A percentile compares a stretch with the other conserved stretches of the same genome.
phyloP scores from a whole-genome alignment of 92 coral and sea anemone species.

The Bergia sp. region DNA sequence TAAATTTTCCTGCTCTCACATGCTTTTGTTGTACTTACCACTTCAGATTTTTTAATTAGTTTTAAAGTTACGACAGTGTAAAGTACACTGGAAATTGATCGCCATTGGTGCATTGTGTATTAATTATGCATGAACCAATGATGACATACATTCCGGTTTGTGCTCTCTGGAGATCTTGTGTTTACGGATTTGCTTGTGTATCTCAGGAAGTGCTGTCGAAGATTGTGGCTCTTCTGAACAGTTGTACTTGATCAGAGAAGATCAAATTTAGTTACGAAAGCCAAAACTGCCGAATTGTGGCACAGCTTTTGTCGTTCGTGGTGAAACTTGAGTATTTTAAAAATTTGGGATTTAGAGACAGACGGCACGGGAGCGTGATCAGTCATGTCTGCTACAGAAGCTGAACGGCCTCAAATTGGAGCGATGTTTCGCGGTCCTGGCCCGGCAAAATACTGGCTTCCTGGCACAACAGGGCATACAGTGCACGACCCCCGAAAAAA shows the following conservation, averaged over 20 bases:
- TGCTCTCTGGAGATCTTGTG: slow-evolving; percentile 39
- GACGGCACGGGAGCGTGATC: slow-evolving; percentile 3
- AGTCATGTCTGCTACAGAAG: slow-evolving; percentile 35
- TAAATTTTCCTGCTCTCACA: background rate
- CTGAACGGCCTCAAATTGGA: slow-evolving; percentile 78
- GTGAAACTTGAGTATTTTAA: background rate
- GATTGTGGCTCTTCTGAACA: background rate
- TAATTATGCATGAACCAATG: slow-evolving; percentile 30
- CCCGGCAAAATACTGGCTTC: slow-evolving; percentile 85
- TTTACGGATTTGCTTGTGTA: slow-evolving; percentile 39
- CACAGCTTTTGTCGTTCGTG: background rate
- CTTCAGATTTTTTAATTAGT: background rate
- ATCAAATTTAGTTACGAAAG: background rate
- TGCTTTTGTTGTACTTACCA: slow-evolving; percentile 12
- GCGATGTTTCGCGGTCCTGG: slow-evolving; percentile 99
- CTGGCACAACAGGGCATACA: slow-evolving; percentile 77
- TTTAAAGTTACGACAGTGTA: background rate
- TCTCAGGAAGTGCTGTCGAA: background rate
- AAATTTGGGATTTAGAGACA: background rate
- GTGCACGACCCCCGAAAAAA: slow-evolving; percentile 76
- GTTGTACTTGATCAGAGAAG: background rate
- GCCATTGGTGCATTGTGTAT: slow-evolving; percentile 6
- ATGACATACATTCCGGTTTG: slow-evolving; percentile 6
- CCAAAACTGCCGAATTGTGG: background rate
- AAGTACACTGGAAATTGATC: slow-evolving; percentile 4